These are phyloP conservation scores for Oscheius sp. DNA, from an alignment of 2,888 invertebrate species.

Conservation along the genomic window DNA sequence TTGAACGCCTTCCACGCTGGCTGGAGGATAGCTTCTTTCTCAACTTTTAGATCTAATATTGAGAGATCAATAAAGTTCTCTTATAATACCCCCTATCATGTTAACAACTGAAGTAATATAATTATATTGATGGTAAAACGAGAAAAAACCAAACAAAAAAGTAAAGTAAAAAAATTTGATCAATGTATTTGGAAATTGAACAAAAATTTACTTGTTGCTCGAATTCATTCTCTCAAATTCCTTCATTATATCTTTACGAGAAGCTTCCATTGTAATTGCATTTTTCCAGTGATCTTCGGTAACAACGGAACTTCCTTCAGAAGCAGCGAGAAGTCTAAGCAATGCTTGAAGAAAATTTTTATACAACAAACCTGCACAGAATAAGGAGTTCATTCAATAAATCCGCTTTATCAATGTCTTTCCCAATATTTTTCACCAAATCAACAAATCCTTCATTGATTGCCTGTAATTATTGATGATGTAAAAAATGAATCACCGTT, in stretches of 20 bases:
- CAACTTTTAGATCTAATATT: no score
- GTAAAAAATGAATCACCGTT: constrained; percentile 2
- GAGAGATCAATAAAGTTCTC: no score
- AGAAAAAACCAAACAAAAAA: no score
- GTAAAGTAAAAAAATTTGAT: no score
- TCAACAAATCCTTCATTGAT: constrained; percentile 25
- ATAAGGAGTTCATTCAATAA: constrained; percentile 27
- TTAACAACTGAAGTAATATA: no score
- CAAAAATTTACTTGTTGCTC: no score
- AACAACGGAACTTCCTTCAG: constrained; percentile 4
- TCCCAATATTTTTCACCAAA: constrained; percentile 1
- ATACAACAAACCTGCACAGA: constrained; percentile 5
- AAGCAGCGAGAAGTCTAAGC: constrained; percentile 9
- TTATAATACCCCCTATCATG: no score
- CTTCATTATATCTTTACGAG: background rate
- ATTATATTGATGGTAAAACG: no score
- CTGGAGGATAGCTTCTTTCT: no score
- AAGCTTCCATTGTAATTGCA: constrained; percentile 5
- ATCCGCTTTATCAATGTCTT: constrained; percentile 17
- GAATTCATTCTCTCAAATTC: background rate
- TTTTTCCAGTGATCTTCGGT: constrained; percentile 4
- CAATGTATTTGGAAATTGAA: no score
- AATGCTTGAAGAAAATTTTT: background rate
- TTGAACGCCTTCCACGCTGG: background rate
- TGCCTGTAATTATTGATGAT: background rate